A percentile compares a stretch with the other conserved stretches of the same genome.
Evolutionary conservation across 2,888 invertebrate species (phyloP).

Genomic region (Stenchaetothrips biformis): DNA sequence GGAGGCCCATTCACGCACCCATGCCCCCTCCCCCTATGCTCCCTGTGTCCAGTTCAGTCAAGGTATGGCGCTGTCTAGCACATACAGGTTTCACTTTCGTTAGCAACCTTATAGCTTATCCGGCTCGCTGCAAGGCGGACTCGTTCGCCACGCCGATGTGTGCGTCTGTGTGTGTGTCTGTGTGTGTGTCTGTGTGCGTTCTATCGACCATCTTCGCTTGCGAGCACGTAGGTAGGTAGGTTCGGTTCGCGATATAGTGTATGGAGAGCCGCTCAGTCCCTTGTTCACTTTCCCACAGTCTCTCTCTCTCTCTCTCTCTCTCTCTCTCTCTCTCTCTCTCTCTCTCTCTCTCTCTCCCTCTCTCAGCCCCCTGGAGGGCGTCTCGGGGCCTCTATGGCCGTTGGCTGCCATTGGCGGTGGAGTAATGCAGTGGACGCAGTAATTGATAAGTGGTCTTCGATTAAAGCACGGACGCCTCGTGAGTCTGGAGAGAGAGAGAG

Average conservation of each 20-base stretch:
- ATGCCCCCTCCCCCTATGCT: not conserved
- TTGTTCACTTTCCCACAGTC: conserved; percentile 11
- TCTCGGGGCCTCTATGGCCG: no score
- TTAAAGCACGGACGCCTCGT: not conserved
- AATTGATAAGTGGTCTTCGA: not conserved
- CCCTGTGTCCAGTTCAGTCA: not conserved
- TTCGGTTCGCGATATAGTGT: no score
- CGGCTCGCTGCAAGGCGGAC: not conserved
- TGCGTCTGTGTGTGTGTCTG: not conserved
- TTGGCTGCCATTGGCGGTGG: not conserved
- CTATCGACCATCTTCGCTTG: not conserved
- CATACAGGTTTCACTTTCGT: conserved; percentile 13
- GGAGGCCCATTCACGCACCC: not conserved
- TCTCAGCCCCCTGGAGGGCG: no score
- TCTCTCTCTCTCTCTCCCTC: not conserved
- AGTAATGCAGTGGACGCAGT: not conserved
- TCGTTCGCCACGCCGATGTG: not conserved
- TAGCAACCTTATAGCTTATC: not conserved
- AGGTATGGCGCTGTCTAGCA: not conserved
- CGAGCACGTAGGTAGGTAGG: not conserved
- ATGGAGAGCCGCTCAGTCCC: not conserved
- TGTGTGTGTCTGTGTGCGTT: not conserved
- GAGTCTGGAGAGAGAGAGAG: no score
- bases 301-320: not conserved
- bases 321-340: not conserved